Evolutionary conservation across 2,797 vertebrate species (phyloP).

Genomic region (Aselliscus stoliczkanus): DNA sequence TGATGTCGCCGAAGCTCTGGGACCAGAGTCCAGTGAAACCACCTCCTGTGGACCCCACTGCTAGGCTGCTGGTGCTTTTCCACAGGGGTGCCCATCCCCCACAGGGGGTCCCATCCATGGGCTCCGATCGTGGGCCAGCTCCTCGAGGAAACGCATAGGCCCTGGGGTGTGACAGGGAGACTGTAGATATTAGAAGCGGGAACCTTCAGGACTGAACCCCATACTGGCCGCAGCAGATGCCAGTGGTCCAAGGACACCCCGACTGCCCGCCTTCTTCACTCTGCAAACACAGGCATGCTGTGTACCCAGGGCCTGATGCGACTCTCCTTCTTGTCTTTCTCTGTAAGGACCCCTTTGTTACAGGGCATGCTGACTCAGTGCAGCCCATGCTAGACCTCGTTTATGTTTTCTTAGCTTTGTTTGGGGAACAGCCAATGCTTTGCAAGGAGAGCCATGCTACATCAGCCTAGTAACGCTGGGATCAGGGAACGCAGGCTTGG

Average conservation of each 20-base stretch:
- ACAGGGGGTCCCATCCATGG: too few species aligned
- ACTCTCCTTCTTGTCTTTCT: neutral
- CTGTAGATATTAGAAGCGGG: neutral
- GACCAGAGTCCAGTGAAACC: neutral
- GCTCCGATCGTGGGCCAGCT: neutral
- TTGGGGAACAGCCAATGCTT: conserved; percentile 14
- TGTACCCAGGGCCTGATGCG: neutral
- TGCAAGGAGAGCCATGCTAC: neutral
- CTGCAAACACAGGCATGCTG: neutral
- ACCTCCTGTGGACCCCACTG: neutral
- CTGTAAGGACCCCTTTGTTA: neutral
- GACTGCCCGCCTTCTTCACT: conserved; percentile 28
- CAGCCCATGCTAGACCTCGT: neutral
- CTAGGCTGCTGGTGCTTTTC: conserved; percentile 1
- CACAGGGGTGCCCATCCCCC: neutral
- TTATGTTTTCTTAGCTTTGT: neutral
- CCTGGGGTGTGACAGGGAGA: neutral
- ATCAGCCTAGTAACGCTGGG: neutral
- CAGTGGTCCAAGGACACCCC: conserved; percentile 23
- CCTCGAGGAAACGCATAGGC: neutral
- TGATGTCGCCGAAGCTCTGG: neutral
- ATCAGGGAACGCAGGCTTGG: neutral
- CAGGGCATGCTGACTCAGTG: neutral
- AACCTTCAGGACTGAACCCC: neutral
- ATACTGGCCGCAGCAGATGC: conserved; percentile 8